phyloP scores from a whole-genome alignment of 53 echinoderm and acorn worm species.

The Astropecten irregularis region DNA sequence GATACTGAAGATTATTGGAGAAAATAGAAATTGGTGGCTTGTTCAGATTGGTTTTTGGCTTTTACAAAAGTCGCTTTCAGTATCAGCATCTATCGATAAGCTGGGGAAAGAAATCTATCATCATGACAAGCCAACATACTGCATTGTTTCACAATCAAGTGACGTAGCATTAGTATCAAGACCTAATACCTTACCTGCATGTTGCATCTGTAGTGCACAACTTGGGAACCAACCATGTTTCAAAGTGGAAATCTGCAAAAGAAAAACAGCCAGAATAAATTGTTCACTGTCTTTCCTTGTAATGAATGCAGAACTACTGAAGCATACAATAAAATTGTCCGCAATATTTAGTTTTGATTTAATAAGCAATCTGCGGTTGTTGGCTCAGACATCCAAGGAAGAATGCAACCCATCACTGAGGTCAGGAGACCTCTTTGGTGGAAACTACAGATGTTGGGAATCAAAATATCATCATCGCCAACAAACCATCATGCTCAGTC shows the following conservation, averaged over 20 bases:
- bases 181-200: too few species aligned
- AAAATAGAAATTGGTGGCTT: neutral
- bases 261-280: too few species aligned
- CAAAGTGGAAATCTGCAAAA: too few species aligned
- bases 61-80: slow-evolving; percentile 28
- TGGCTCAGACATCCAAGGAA: slow-evolving; percentile 53
- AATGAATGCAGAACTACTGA: too few species aligned
- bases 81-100: slow-evolving; percentile 62
- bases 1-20: neutral
- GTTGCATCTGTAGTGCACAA: too few species aligned
- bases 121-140: slow-evolving; percentile 54
- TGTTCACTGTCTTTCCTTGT: too few species aligned
- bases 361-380: neutral
- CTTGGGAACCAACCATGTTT: too few species aligned
- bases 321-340: too few species aligned
- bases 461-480: neutral
- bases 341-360: neutral
- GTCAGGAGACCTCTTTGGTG: slow-evolving; percentile 22
- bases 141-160: too few species aligned
- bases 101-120: slow-evolving; percentile 58
- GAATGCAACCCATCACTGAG: slow-evolving; percentile 23
- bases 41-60: slow-evolving; percentile 51
- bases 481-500: neutral
- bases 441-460: slow-evolving; percentile 28
- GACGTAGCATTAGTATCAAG: too few species aligned